A percentile compares a stretch with the other conserved stretches of the same genome.
Conservation (phyloP, 2,888 invertebrate species). For the Conops quadrifasciatus region DNA sequence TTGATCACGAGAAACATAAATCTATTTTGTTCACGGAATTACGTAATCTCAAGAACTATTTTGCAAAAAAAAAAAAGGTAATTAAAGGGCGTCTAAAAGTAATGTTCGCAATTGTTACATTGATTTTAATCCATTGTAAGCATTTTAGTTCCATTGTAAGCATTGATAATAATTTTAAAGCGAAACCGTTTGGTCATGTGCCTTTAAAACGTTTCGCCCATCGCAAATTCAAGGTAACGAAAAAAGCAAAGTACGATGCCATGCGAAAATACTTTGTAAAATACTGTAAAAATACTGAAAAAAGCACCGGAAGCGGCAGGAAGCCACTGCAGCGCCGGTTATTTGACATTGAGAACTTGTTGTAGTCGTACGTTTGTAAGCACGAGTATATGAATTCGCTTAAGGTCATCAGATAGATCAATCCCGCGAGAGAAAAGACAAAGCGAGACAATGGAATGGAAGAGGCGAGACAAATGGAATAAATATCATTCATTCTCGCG, state of each 20-base stretch:
- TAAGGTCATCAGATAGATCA: conserved; percentile 24
- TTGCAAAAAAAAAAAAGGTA: too few species aligned
- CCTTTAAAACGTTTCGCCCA: neutral
- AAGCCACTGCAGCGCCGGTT: conserved; percentile 27
- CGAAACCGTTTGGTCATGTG: too few species aligned
- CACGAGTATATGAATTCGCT: conserved; percentile 14
- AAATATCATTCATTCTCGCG: neutral
- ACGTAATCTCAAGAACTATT: too few species aligned
- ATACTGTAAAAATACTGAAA: neutral
- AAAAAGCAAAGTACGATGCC: neutral
- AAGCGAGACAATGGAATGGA: neutral
- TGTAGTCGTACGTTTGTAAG: neutral
- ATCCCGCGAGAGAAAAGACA: neutral
- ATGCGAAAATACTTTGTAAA: neutral
- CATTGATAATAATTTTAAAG: too few species aligned
- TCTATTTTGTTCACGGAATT: too few species aligned
- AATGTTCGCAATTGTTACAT: too few species aligned
- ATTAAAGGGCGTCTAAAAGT: too few species aligned
- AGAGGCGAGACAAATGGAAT: neutral
- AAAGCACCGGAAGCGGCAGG: conserved; percentile 18
- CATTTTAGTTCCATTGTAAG: too few species aligned
- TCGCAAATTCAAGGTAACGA: conserved; percentile 6
- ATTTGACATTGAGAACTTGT: conserved; percentile 31
- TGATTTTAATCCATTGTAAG: too few species aligned
- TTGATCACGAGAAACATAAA: too few species aligned